Conservation (phyloP, 2,113 vertebrate species). For the Crotalus tigris region DNA sequence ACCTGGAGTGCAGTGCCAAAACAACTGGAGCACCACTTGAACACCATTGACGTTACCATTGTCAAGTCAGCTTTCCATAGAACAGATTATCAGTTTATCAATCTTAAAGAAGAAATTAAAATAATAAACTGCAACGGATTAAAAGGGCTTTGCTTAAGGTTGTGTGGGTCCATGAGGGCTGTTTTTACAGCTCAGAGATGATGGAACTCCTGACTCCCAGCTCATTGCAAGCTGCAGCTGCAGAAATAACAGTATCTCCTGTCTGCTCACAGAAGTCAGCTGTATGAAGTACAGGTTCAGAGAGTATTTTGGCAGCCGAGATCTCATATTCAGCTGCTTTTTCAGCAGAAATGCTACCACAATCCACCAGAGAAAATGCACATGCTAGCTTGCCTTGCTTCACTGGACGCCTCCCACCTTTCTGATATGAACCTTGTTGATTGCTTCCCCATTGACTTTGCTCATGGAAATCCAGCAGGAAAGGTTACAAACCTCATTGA, state of each 20-base stretch:
- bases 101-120: not conserved
- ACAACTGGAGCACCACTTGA: not conserved
- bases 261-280: not conserved
- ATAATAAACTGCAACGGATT: not conserved
- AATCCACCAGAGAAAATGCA: not conserved
- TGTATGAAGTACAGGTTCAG: not conserved
- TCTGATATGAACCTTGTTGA: not conserved
- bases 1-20: not conserved
- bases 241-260: not conserved
- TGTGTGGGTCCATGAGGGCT: not conserved
- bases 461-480: not conserved
- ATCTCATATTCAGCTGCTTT: not conserved
- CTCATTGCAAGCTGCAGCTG: not conserved
- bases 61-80: not conserved
- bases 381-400: not conserved
- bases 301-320: not conserved
- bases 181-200: not conserved
- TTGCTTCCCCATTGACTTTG: not conserved
- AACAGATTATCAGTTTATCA: not conserved
- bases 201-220: not conserved
- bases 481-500: not conserved
- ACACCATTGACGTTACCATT: not conserved
- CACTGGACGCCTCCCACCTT: not conserved
- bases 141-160: not conserved
- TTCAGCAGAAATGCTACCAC: too few species aligned